Percentiles rank a stretch among this genome's conserved stretches.
Evolutionary conservation across 1,140 invertebrate species (phyloP).

Genomic region (Drosophila rufa): DNA sequence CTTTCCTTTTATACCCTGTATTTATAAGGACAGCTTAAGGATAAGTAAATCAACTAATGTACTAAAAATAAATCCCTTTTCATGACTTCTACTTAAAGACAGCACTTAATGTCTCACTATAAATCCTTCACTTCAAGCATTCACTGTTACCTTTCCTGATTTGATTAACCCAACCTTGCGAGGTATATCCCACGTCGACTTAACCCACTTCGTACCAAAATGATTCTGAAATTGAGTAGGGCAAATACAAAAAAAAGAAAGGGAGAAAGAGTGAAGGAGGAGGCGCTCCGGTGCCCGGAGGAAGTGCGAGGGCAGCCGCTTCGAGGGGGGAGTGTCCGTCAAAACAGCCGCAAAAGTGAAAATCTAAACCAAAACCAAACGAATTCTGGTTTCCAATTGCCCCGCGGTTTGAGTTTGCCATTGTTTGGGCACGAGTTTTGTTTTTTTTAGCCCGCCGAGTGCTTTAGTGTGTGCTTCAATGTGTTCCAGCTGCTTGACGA

Average conservation of each 20-base stretch:
- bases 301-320: neutral
- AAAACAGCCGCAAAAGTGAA: slow-evolving; percentile 77
- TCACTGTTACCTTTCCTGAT: neutral
- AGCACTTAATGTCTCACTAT: neutral
- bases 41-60: no score
- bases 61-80: no score
- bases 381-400: slow-evolving; percentile 83
- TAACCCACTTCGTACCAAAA: neutral
- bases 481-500: slow-evolving; percentile 77
- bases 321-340: slow-evolving; percentile 45
- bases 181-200: slow-evolving; percentile 11
- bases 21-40: no score
- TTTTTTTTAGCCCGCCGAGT: slow-evolving; percentile 15
- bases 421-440: slow-evolving; percentile 67
- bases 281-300: slow-evolving; percentile 7
- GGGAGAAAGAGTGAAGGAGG: slow-evolving; percentile 11
- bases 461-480: slow-evolving; percentile 39
- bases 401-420: slow-evolving; percentile 76
- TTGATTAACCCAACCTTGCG: neutral
- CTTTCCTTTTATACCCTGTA: neutral
- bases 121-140: no score
- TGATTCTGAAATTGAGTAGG: slow-evolving; percentile 38
- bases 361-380: slow-evolving; percentile 80
- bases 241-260: slow-evolving; percentile 21
- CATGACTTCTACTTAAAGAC: no score